phyloP scores from a whole-genome alignment of 2,113 vertebrate genomes.

The Lagopus leucura region DNA sequence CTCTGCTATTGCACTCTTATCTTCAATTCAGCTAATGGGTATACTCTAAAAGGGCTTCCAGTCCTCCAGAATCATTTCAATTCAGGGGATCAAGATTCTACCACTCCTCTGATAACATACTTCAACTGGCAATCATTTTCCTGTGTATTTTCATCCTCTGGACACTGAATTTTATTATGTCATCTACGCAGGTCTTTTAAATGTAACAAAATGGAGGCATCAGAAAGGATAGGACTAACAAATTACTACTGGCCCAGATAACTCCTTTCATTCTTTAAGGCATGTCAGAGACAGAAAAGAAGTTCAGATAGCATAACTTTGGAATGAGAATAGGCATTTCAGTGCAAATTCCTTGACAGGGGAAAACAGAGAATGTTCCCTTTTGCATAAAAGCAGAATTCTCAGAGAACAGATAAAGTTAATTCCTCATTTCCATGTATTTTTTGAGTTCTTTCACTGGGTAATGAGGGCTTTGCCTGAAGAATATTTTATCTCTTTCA shows the following conservation, averaged over 20 bases:
- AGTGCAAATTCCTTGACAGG: neutral
- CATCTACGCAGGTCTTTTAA: neutral
- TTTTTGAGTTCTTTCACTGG: neutral
- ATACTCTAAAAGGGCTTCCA: neutral
- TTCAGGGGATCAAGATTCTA: neutral
- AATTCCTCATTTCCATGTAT: neutral
- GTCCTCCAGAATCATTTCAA: neutral
- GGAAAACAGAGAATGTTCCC: neutral
- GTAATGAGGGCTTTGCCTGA: neutral
- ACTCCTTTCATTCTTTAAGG: neutral
- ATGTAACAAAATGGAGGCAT: neutral
- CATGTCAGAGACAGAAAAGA: neutral
- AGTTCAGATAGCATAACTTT: neutral
- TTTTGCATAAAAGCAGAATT: neutral
- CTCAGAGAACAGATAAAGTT: neutral
- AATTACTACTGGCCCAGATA: neutral
- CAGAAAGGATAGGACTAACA: neutral
- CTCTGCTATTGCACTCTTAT: fast-evolving
- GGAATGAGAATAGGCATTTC: neutral
- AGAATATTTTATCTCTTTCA: neutral
- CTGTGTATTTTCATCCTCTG: neutral
- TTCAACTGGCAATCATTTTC: neutral
- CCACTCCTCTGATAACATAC: neutral
- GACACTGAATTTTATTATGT: neutral
- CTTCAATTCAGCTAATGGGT: neutral